Evolutionary conservation across 37 sponge, comb jelly and placozoan genomes (phyloP).

Genomic region (Lycopodina hypogea): DNA sequence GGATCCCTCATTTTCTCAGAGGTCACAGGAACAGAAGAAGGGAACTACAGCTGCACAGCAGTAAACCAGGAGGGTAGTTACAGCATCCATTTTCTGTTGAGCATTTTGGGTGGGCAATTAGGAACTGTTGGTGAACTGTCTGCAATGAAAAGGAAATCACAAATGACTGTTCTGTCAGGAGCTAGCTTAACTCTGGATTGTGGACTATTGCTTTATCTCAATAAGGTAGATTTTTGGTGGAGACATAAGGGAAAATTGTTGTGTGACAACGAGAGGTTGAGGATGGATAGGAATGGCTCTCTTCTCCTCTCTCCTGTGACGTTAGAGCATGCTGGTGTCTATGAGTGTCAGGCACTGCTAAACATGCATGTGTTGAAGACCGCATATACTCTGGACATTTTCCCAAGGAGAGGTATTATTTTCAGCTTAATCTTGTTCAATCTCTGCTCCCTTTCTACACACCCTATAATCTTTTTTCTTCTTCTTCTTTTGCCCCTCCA

Average conservation of each 20-base stretch:
- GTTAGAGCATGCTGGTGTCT: constrained; percentile 2
- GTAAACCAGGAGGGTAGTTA: constrained; percentile 3
- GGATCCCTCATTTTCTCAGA: constrained; percentile 8
- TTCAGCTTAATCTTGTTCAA: too few species aligned
- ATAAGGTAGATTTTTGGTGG: not conserved
- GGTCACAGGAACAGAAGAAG: not conserved
- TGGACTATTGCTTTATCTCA: not conserved
- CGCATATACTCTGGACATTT: not conserved
- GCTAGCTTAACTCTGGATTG: not conserved
- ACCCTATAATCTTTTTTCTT: too few species aligned
- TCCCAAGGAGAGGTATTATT: not conserved
- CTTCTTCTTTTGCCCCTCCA: too few species aligned
- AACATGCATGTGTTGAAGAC: not conserved
- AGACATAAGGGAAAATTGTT: not conserved
- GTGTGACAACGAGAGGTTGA: not conserved
- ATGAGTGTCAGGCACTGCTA: constrained; percentile 1
- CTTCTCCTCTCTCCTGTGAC: not conserved
- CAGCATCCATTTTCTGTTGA: not conserved
- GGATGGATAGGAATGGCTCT: constrained; percentile 12
- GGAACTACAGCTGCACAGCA: constrained; percentile 16
- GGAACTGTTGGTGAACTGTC: not conserved
- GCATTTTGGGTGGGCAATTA: not conserved
- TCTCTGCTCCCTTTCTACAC: too few species aligned
- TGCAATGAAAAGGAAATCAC: too few species aligned
- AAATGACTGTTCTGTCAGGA: not conserved